Conservation (phyloP, 1,140 invertebrate genomes). For the Eumeta japonica region DNA sequence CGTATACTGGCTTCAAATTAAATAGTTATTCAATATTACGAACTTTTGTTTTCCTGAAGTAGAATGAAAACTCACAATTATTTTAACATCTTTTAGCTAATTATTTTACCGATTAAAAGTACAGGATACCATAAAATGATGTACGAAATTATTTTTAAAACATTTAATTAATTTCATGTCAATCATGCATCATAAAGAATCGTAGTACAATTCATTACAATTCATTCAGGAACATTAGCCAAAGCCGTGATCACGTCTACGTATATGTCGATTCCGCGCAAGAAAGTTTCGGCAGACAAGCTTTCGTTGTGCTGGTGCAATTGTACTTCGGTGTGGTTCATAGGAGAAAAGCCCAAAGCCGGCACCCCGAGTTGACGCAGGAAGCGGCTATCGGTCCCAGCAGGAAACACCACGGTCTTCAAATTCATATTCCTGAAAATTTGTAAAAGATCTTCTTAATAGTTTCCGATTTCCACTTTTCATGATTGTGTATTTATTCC, state of each 20-base stretch:
- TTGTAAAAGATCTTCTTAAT: constrained; percentile 4
- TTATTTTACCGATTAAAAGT: too few species aligned
- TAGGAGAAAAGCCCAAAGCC: constrained; percentile 82
- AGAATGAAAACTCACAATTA: too few species aligned
- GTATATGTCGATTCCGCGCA: constrained; percentile 75
- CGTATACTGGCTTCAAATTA: too few species aligned
- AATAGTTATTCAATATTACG: too few species aligned
- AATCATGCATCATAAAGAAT: neutral
- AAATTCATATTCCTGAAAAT: constrained; percentile 54
- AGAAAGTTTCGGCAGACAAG: constrained; percentile 68
- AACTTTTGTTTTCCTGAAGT: too few species aligned
- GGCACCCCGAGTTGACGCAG: constrained; percentile 64
- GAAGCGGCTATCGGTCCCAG: constrained; percentile 44
- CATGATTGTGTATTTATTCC: too few species aligned
- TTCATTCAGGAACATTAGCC: constrained; percentile 60
- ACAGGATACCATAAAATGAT: too few species aligned
- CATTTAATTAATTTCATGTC: neutral
- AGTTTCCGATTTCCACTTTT: too few species aligned
- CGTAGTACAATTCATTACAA: constrained; percentile 3
- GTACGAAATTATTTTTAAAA: too few species aligned
- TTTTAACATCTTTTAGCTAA: constrained; percentile 47
- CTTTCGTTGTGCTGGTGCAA: constrained; percentile 80
- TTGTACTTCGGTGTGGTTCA: constrained; percentile 75
- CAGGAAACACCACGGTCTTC: constrained; percentile 33
- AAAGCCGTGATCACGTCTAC: constrained; percentile 53